Base-by-base conservation (phyloP, 2,888 invertebrate species). In the Incurvaria masculella region DNA sequence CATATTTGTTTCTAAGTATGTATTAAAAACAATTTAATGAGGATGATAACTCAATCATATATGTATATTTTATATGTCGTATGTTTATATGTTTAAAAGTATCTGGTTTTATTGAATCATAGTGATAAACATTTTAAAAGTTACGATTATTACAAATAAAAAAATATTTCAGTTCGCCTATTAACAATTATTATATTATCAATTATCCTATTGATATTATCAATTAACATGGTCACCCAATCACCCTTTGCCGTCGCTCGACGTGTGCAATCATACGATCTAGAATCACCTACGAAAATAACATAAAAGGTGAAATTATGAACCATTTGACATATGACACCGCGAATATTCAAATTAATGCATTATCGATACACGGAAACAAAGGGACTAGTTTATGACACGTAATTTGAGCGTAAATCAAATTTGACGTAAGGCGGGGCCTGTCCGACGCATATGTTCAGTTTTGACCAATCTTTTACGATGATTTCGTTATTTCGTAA, bases 331-430 rank as follows among this genome's bases (percentile, higher is more conserved):
- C 76, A 78, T 76, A 68, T 76, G 76, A 78, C 76, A 76, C 76
- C 72, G 75, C 74, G 76, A 76, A 76, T 76, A 75, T 78, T 75
- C 72, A 75, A 78, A 78, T 78, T 78, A 76, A 74, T 72, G 78
- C 72, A 73, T 78, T 76, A 75, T 68, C 72, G 65, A 76, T 75
- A 69, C 58, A 63, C 51, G 45, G 49, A 49, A 48, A 51, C 67
- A 63, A 67, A 71, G 68, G 72, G 14, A 33, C 3, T 14, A 33
- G 11, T 33, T 33, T 33, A 4, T 33, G 33, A 74, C 75, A 76
- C 71, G 78, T 76, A 71, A 78, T 76, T 76, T 71, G 63, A 64
- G 75, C 74, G 76, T 78, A 76, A 76, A 78, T 78, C 78, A 78
- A 75, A 74, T 78, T 76, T 74, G 78, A 75, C 75, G 70, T 69